Conservation (phyloP, 1,140 invertebrate species). For the Drosophila asahinai region DNA sequence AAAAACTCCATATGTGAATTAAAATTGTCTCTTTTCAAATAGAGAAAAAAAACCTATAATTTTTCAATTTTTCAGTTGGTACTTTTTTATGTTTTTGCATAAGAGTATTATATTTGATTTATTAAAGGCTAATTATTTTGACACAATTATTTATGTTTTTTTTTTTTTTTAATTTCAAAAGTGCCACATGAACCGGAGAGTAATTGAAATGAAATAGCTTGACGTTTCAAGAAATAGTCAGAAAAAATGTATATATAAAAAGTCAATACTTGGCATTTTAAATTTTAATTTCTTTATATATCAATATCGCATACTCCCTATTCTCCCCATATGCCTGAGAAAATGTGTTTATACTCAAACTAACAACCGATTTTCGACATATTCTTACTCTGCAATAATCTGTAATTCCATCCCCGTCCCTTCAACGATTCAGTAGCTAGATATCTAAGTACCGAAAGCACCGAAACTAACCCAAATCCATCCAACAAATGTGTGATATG, state of each 20-base stretch:
- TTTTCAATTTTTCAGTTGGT: too few relatives aligned
- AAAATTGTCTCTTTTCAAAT: neutral
- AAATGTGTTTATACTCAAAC: neutral
- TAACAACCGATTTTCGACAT: neutral
- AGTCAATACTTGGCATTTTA: too few relatives aligned
- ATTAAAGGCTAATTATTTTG: too few relatives aligned
- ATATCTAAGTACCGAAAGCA: conserved; percentile 27
- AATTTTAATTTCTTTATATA: neutral
- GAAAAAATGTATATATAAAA: too few relatives aligned
- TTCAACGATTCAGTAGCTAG: conserved; percentile 28
- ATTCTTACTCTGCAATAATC: neutral
- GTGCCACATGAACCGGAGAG: too few relatives aligned
- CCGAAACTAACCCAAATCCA: conserved; percentile 31
- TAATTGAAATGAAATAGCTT: too few relatives aligned
- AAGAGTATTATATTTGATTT: too few relatives aligned
- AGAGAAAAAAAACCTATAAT: neutral
- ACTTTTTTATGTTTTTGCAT: too few relatives aligned
- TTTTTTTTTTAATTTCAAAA: too few relatives aligned
- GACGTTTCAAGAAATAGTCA: too few relatives aligned
- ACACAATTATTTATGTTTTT: too few relatives aligned
- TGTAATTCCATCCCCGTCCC: neutral
- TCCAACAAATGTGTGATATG: conserved; percentile 34
- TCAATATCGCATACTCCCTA: neutral
- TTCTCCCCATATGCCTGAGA: neutral
- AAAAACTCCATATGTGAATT: conserved; percentile 20